phyloP scores from a whole-genome alignment of 2,113 vertebrate genomes.

The Loxodonta africana region DNA sequence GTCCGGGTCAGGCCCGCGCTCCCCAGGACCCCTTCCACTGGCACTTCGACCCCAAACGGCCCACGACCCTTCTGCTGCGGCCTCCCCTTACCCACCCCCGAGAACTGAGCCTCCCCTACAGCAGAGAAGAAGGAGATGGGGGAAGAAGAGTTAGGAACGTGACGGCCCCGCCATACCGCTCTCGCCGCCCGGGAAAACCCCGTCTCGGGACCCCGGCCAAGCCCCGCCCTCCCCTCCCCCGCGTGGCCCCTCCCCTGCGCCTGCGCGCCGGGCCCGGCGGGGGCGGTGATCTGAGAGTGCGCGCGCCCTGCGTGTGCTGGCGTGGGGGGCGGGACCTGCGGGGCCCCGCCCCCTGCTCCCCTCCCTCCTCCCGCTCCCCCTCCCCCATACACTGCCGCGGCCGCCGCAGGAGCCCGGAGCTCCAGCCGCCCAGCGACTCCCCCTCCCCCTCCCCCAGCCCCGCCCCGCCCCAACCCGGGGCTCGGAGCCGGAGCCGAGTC shows the following conservation, averaged over 20 bases:
- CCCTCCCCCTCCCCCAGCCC: slow-evolving; percentile 48
- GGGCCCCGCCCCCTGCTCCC: slow-evolving; percentile 24
- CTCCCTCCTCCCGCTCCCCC: background rate
- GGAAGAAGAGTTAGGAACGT: background rate
- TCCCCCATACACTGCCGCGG: slow-evolving; percentile 60
- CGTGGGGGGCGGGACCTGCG: slow-evolving; percentile 8
- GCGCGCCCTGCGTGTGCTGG: slow-evolving; percentile 67
- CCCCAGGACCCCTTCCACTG: background rate
- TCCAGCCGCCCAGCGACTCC: slow-evolving; percentile 68
- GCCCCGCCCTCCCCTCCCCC: background rate
- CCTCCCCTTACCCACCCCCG: background rate
- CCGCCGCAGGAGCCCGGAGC: slow-evolving; percentile 66
- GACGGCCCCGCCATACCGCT: slow-evolving; percentile 38
- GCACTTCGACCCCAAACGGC: too few species aligned
- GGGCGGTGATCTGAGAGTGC: background rate
- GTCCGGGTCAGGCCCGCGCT: background rate
- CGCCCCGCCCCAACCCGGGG: slow-evolving; percentile 59
- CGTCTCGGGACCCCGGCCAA: background rate
- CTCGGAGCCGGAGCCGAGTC: slow-evolving; percentile 79
- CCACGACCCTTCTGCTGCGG: background rate
- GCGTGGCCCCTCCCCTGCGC: slow-evolving; percentile 20
- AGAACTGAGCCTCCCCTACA: background rate
- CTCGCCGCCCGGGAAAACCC: background rate
- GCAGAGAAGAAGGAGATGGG: background rate
- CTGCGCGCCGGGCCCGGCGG: slow-evolving; percentile 15